A percentile compares a stretch with the other conserved stretches of the same genome.
Conservation (phyloP, 2,113 vertebrate genomes). For the Campylomormyrus tamandua region DNA sequence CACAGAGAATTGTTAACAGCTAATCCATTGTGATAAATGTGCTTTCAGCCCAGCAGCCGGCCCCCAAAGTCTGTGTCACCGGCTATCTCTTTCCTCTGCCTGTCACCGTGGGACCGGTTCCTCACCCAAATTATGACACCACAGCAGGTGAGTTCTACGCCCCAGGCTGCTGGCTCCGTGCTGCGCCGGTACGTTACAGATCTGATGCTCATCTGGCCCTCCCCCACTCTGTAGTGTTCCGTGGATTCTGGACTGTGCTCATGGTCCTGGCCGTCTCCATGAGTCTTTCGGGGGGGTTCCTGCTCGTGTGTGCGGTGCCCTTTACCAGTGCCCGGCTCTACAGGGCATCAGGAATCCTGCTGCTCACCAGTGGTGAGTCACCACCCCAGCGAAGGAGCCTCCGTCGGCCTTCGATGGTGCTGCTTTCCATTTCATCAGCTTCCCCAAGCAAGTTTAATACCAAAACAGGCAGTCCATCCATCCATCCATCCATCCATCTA, state of each 20-base stretch:
- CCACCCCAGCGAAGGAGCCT: not conserved
- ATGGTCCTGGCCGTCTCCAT: slow-evolving; percentile 60
- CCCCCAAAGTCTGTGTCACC: slow-evolving; percentile 69
- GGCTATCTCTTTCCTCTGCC: slow-evolving; percentile 83
- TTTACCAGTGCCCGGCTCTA: slow-evolving; percentile 67
- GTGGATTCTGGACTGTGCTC: slow-evolving; percentile 79
- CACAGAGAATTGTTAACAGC: not conserved
- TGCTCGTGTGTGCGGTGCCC: slow-evolving; percentile 72
- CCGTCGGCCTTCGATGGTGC: not conserved
- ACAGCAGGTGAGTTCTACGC: slow-evolving; percentile 64
- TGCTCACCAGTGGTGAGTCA: slow-evolving; percentile 66
- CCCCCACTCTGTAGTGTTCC: slow-evolving; percentile 66
- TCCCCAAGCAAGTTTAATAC: not conserved
- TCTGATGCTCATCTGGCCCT: not conserved
- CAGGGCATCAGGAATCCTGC: slow-evolving; percentile 67
- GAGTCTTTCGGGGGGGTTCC: slow-evolving; percentile 62
- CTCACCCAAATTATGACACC: slow-evolving; percentile 71
- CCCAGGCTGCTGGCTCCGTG: not conserved
- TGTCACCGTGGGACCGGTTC: slow-evolving; percentile 65
- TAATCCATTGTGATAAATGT: not conserved
- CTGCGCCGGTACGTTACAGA: not conserved
- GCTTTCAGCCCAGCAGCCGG: slow-evolving; percentile 69
- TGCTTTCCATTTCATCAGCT: not conserved
- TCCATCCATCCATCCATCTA: not conserved
- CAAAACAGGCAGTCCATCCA: not conserved